phyloP scores from a whole-genome alignment of 2,113 vertebrate species.

The Loxodonta africana region DNA sequence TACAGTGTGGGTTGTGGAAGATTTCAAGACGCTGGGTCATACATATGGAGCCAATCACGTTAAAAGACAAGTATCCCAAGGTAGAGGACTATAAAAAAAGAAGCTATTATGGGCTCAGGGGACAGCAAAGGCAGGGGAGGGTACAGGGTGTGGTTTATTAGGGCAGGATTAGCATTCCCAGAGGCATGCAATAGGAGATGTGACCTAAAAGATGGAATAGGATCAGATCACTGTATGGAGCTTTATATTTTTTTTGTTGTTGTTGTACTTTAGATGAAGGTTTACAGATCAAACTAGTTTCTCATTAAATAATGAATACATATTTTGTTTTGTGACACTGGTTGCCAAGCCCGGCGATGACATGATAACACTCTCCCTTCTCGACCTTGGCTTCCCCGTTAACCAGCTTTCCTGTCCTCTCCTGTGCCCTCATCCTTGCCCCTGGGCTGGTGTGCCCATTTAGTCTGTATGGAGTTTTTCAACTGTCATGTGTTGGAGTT shows the following conservation, averaged over 20 bases:
- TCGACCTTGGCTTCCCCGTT: no score
- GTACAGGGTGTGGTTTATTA: accelerated
- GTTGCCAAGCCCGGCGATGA: no score
- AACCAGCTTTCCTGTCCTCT: no score
- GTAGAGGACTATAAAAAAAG: not conserved
- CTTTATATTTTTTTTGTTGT: no score
- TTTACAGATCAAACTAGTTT: no score
- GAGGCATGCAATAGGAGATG: not conserved
- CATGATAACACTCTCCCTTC: no score
- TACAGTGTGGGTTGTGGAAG: not conserved
- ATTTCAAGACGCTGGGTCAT: not conserved
- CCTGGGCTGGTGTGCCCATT: no score
- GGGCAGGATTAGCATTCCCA: not conserved
- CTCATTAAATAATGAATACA: no score
- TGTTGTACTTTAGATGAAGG: no score
- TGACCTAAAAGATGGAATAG: not conserved
- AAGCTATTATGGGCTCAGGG: not conserved
- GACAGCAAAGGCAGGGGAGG: not conserved
- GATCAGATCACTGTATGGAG: no score
- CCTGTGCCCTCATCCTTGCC: no score
- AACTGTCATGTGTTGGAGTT: not conserved
- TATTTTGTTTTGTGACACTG: no score
- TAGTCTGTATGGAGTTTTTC: not conserved
- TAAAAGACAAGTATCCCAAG: not conserved
- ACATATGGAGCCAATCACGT: not conserved